phyloP scores from a whole-genome alignment of 2,888 invertebrate genomes.

The Cantharis rufa region DNA sequence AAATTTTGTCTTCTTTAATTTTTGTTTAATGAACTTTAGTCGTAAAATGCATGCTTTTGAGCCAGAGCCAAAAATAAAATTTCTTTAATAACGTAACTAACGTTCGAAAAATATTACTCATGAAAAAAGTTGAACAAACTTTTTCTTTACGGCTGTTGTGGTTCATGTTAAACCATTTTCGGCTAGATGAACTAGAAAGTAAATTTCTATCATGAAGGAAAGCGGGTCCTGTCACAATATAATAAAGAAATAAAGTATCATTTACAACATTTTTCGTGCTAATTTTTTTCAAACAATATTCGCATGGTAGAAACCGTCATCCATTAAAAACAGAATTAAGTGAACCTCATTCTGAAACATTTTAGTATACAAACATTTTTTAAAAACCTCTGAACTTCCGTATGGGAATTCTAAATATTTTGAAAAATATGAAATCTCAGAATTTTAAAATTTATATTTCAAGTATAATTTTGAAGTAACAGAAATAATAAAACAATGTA shows the following conservation, averaged over 20 bases:
- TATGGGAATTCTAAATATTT: neutral
- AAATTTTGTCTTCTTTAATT: neutral
- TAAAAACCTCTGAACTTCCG: neutral
- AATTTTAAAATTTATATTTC: neutral
- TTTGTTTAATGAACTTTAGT: neutral
- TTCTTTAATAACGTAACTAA: neutral
- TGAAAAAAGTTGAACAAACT: neutral
- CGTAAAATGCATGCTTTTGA: neutral
- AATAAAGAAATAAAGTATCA: neutral
- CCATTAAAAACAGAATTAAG: neutral
- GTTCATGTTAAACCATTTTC: neutral
- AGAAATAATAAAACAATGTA: neutral
- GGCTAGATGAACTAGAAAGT: neutral
- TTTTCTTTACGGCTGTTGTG: neutral
- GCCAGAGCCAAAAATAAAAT: neutral
- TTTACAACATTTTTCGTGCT: neutral
- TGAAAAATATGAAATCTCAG: neutral
- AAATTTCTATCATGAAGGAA: neutral
- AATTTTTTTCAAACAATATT: neutral
- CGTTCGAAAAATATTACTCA: neutral
- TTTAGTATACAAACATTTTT: neutral
- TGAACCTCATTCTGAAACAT: neutral
- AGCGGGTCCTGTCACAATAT: neutral
- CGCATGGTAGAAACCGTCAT: neutral
- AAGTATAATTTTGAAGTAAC: too few relatives aligned